Evolutionary conservation across 2,113 vertebrate genomes (phyloP).

Genomic region (Eolophus roseicapilla): DNA sequence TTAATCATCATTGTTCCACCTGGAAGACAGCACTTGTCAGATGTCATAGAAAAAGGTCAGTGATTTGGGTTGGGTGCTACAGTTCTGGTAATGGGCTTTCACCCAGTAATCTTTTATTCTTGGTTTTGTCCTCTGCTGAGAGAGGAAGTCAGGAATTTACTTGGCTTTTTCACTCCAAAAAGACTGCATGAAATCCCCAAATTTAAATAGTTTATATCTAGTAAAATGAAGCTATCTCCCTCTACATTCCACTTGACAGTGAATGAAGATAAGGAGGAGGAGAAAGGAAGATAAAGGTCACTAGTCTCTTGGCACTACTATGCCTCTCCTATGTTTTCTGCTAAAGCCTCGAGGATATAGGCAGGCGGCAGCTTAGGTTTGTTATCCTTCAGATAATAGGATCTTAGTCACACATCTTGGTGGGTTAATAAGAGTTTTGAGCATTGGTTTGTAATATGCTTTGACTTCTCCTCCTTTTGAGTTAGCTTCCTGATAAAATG

Average conservation of each 20-base stretch:
- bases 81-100: not conserved
- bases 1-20: not conserved
- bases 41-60: not conserved
- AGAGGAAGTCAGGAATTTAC: not conserved
- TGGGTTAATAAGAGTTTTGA: conserved; percentile 13
- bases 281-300: not conserved
- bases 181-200: not conserved
- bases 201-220: not conserved
- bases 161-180: not conserved
- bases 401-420: conserved; percentile 3
- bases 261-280: not conserved
- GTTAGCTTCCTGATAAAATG: not conserved
- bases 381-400: not conserved
- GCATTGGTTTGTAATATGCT: not conserved
- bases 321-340: not conserved
- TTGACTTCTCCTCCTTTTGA: not conserved
- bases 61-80: not conserved
- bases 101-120: not conserved
- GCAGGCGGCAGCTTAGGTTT: not conserved
- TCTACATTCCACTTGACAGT: not conserved
- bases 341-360: not conserved
- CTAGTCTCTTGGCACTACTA: not conserved
- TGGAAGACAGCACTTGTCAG: not conserved
- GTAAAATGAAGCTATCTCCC: not conserved
- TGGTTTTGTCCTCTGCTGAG: not conserved